Base-by-base conservation (phyloP, 2,113 vertebrate genomes). In the Petaurus breviceps region DNA sequence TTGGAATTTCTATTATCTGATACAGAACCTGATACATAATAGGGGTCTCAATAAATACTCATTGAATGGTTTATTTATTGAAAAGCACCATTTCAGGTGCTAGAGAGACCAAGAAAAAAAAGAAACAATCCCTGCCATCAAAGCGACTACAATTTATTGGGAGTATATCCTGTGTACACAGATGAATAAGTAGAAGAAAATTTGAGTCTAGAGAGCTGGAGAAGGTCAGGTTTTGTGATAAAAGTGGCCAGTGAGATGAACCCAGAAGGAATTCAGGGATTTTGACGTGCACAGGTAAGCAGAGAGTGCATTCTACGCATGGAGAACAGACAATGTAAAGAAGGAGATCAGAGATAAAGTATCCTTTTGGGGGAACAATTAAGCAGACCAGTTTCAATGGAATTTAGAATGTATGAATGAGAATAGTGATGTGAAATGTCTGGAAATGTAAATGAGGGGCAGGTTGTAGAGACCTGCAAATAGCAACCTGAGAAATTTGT, bases 41-140 rank as follows among this genome's bases (percentile, higher is more conserved):
- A 46, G 91, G 91, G 46, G 55, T 92, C 37, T 84, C 94, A 93
- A 91, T 84, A 53, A 97, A 31, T 53, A 50, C 47, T 53, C 95
- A 92, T 51, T 61, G 90, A 46, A 46, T 93, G 37, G 46, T 46
- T 95, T 28, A 61, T 12, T 61, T 61, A 0, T 31, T 68, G 26
- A 43, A 94, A 91, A 50, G 50, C 93, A 92, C 23, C 31, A 16
- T n/a, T 16, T 3, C 16, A 16, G 31, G 11, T 12, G 8, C 16
- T 61, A 8, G 57, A n/a, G 37, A 77, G 5, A 77, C 6, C 14
- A 2, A 77, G 68, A n/a, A 68, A 6, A 84, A n/a, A 6, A 6
- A 84, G 6, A 24, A n/a, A n/a, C 0, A 37, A 68, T 68, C 3
- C 31, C 31, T 68, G 31, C 37, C 11, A 14, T 37, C 57, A n/a